Percentiles rank a stretch among this genome's conserved stretches.
Conservation (phyloP, 1,140 invertebrate species). For the Gonatopus flavifemur region DNA sequence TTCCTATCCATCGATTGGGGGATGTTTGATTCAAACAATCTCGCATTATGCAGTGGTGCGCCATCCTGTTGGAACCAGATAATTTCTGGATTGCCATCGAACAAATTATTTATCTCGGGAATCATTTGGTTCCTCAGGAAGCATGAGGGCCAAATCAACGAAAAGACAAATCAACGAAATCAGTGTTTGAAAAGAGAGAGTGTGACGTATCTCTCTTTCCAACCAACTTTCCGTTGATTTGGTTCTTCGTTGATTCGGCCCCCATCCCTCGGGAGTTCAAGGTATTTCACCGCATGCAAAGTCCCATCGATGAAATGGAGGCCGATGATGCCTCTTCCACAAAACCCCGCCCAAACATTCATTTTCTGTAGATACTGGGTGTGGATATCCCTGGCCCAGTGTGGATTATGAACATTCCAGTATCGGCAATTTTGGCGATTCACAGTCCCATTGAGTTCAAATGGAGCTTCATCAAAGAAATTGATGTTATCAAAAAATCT, state of each 20-base stretch:
- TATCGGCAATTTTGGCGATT: constrained; percentile 15
- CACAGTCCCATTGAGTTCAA: constrained; percentile 24
- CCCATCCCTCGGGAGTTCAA: too few species aligned
- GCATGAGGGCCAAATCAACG: too few species aligned
- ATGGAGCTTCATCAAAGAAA: constrained; percentile 29
- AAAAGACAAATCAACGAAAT: too few species aligned
- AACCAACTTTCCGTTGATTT: too few species aligned
- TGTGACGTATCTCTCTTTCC: too few species aligned
- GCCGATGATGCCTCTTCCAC: constrained; percentile 28
- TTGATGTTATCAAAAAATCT: constrained; percentile 21
- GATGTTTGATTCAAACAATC: background rate
- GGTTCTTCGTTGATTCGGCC: too few species aligned
- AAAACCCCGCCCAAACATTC: constrained; percentile 41
- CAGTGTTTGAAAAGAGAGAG: too few species aligned
- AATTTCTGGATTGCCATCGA: background rate
- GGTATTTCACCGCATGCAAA: too few species aligned
- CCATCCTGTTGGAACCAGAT: background rate
- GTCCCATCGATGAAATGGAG: background rate
- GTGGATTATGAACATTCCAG: constrained; percentile 28
- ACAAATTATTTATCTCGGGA: background rate
- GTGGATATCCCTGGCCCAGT: constrained; percentile 20
- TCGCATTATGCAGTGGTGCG: background rate
- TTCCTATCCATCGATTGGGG: background rate
- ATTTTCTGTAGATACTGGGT: constrained; percentile 32
- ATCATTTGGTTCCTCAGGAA: too few species aligned